Conservation (phyloP, 2,113 vertebrate species). For the Oncorhynchus gorbuscha region DNA sequence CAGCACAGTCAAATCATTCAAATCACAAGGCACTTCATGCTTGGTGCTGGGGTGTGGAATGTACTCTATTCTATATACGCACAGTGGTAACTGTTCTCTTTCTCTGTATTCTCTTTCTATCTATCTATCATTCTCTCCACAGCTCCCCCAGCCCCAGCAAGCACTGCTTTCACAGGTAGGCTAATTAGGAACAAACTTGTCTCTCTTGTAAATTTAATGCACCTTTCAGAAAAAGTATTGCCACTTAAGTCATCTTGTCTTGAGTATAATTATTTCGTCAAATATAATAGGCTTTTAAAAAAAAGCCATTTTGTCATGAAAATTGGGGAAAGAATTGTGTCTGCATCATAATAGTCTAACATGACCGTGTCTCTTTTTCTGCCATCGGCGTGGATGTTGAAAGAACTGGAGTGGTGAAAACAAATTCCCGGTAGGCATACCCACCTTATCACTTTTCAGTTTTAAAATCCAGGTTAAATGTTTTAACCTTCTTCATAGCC, state of each 20-base stretch:
- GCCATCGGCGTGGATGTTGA: background rate
- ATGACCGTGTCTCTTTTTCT: background rate
- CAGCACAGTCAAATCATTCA: too few relatives aligned
- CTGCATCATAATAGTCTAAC: background rate
- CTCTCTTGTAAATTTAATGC: background rate
- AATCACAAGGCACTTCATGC: background rate
- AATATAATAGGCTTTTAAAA: background rate
- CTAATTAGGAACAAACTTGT: background rate
- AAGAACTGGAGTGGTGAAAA: slow-evolving; percentile 16
- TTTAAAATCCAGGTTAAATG: too few relatives aligned
- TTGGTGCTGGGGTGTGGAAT: background rate
- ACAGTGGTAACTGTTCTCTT: background rate
- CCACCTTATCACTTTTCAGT: too few relatives aligned
- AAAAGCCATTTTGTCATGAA: background rate
- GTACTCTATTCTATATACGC: background rate
- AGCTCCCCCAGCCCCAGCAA: slow-evolving; percentile 84
- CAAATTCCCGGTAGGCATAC: slow-evolving; percentile 7
- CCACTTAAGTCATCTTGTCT: background rate
- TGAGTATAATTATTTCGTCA: background rate
- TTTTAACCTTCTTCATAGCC: too few relatives aligned
- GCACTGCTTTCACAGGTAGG: slow-evolving; percentile 93
- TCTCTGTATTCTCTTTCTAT: background rate
- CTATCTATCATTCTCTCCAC: too few relatives aligned
- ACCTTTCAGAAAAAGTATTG: too few relatives aligned
- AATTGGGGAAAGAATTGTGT: too few relatives aligned